A percentile compares a stretch with the other conserved stretches of the same genome.
Evolutionary conservation across 2,888 invertebrate genomes (phyloP).

Genomic region (Apamea crenata): DNA sequence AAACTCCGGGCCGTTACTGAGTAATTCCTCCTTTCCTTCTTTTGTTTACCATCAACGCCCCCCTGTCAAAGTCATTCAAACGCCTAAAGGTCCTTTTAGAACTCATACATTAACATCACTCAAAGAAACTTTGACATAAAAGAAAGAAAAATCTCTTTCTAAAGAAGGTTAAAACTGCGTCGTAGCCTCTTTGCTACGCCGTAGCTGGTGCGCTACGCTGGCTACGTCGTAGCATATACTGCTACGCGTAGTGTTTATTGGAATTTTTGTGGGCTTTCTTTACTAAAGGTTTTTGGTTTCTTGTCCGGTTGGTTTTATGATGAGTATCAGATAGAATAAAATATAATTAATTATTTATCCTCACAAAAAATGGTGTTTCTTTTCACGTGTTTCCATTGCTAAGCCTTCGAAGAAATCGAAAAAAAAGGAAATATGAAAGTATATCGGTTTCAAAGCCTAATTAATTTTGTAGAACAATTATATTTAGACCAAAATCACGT

Average conservation of each 20-base stretch:
- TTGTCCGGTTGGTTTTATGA: neutral
- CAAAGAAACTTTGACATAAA: neutral
- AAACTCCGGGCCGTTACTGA: no score
- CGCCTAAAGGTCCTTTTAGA: neutral
- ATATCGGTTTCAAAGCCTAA: neutral
- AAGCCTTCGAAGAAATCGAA: neutral
- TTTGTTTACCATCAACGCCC: neutral
- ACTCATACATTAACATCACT: neutral
- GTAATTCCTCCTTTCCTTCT: neutral
- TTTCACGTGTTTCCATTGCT: neutral
- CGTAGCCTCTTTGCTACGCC: constrained; percentile 46
- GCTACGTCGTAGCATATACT: constrained; percentile 13
- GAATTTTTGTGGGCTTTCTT: neutral
- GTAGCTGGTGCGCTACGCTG: constrained; percentile 36
- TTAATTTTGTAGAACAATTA: neutral
- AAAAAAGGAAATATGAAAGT: neutral
- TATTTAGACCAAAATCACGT: neutral
- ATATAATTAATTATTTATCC: neutral
- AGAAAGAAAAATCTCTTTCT: neutral
- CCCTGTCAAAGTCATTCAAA: no score
- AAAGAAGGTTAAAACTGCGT: neutral
- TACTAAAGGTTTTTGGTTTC: neutral
- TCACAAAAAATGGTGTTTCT: neutral
- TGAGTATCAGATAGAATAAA: neutral
- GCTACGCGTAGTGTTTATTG: neutral